These are phyloP conservation scores for Oncorhynchus clarkii DNA, from an alignment of 2,113 vertebrate species.

Conservation along the genomic window DNA sequence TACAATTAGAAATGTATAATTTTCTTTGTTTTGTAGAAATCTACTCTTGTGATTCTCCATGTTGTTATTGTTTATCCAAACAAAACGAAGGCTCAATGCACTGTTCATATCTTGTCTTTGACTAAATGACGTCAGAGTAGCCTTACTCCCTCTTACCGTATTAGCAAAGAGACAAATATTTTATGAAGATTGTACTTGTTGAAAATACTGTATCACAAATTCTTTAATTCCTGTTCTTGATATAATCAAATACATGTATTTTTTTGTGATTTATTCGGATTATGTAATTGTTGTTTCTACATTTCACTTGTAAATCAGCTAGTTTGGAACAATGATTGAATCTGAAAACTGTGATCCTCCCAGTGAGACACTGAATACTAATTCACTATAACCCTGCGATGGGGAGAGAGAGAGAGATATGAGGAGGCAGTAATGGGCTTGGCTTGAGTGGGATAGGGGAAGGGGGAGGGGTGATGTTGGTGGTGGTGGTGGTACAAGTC, in stretches of 20 bases:
- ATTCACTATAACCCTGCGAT: conserved; percentile 72
- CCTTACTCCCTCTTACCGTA: not conserved
- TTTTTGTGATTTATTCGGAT: not conserved
- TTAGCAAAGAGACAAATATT: not conserved
- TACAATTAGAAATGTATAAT: too few relatives aligned
- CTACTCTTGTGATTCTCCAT: not conserved
- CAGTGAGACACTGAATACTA: conserved; percentile 56
- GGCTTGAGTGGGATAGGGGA: conserved; percentile 55
- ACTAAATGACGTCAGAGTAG: too few relatives aligned
- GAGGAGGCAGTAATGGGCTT: conserved; percentile 69
- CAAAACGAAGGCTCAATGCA: not conserved
- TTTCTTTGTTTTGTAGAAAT: too few relatives aligned
- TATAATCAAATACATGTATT: not conserved
- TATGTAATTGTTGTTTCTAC: not conserved
- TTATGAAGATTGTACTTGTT: too few relatives aligned
- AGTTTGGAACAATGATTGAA: conserved; percentile 41
- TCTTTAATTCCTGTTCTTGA: not conserved
- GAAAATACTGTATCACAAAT: too few relatives aligned
- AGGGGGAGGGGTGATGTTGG: conserved; percentile 34
- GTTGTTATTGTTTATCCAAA: not conserved
- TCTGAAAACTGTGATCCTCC: conserved; percentile 48
- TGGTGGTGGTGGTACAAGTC: conserved; percentile 74
- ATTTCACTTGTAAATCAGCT: not conserved
- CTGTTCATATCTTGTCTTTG: too few relatives aligned
- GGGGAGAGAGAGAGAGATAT: conserved; percentile 48